Evolutionary conservation across 2,113 vertebrate genomes (phyloP).

Genomic region (Cygnus atratus): DNA sequence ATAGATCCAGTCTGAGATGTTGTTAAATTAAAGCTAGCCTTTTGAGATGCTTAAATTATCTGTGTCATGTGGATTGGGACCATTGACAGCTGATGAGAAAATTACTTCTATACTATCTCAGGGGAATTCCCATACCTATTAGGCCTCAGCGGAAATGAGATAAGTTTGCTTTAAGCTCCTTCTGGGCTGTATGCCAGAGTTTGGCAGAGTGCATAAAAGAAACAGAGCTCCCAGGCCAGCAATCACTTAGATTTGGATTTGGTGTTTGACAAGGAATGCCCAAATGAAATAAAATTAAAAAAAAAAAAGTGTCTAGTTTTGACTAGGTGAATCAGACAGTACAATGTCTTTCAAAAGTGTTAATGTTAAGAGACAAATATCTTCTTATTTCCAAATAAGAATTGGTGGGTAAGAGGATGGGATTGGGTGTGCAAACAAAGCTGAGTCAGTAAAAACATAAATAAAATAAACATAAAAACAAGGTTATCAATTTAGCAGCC

Average conservation of each 20-base stretch:
- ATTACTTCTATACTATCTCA: conserved; percentile 45
- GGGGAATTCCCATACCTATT: conserved; percentile 48
- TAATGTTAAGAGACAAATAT: conserved; percentile 27
- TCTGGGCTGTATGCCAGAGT: conserved; percentile 50
- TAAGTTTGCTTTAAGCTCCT: conserved; percentile 62
- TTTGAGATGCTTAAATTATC: conserved; percentile 38
- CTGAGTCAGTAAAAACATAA: not conserved
- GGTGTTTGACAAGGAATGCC: conserved; percentile 45
- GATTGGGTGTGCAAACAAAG: not conserved
- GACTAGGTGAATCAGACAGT: conserved; percentile 13
- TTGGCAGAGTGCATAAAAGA: conserved; percentile 29
- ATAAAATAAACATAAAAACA: not conserved
- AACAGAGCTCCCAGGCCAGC: conserved; percentile 48
- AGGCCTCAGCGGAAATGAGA: conserved; percentile 55
- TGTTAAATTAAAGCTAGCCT: conserved; percentile 31
- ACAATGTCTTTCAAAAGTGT: not conserved
- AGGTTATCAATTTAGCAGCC: not conserved
- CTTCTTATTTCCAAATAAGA: not conserved
- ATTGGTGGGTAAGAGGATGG: not conserved
- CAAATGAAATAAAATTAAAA: not conserved
- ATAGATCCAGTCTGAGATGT: not conserved
- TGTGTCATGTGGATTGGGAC: conserved; percentile 15
- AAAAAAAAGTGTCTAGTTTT: not conserved
- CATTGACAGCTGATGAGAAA: conserved; percentile 66
- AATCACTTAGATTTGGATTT: conserved; percentile 32